A percentile compares a stretch with the other conserved stretches of the same genome.
Conservation (phyloP, 92 coral and sea anemone species). For the Montipora capitata region DNA sequence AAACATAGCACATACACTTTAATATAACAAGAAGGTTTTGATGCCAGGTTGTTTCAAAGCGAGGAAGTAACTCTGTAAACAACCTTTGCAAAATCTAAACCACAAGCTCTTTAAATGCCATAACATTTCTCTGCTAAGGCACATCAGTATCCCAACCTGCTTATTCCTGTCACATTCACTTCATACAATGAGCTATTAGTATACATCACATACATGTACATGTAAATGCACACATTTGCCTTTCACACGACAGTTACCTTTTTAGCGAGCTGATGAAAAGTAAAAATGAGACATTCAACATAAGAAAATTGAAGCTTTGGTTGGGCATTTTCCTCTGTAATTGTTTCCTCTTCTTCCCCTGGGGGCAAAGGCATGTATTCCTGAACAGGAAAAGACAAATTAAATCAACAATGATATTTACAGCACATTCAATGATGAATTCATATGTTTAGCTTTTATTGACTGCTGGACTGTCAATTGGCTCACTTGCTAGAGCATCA, state of each 20-base stretch:
- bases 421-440: neutral
- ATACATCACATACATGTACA: too few species aligned
- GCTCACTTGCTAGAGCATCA: too few species aligned
- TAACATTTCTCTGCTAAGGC: too few species aligned
- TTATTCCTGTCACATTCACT: too few species aligned
- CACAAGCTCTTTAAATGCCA: neutral
- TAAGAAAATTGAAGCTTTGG: slow-evolving; percentile 96
- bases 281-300: slow-evolving; percentile 95
- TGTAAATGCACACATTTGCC: neutral
- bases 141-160: too few species aligned
- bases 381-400: slow-evolving; percentile 38
- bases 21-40: neutral
- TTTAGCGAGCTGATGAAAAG: slow-evolving; percentile 93
- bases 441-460: too few species aligned
- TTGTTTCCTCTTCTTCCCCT: slow-evolving; percentile 86
- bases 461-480: too few species aligned
- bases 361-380: slow-evolving; percentile 97
- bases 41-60: neutral
- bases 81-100: neutral
- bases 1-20: too few species aligned
- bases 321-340: slow-evolving; percentile 80
- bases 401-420: neutral
- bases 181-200: too few species aligned
- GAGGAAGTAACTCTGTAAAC: neutral
- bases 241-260: neutral